Evolutionary conservation across 2,888 invertebrate species (phyloP), one percentile per base, ranked within the genome.

Genomic region (Rhagonycha lutea): DNA sequence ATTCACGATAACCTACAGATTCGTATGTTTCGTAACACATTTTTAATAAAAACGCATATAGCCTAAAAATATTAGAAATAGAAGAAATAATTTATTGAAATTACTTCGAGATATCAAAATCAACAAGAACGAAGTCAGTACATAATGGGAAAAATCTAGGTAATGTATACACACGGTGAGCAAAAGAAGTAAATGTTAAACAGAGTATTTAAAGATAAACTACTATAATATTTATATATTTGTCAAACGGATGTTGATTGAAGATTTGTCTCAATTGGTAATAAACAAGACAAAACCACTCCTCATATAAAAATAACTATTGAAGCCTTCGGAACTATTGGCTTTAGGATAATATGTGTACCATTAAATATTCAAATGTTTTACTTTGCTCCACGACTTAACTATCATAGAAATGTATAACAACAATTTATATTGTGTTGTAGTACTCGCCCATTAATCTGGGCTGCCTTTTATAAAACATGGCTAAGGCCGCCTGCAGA

Each of bases 391-490:
- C 23, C 23, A 65, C n/a, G 26, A n/a, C 63, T 14, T 65, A 72
- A 69, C 69, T 75, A 75, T 75, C 71, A 71, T 75, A 75, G 72
- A 72, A 75, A 75, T 75, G 75, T 72, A 76, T 69, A 76, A 70
- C 68, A 76, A 76, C 76, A 61, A 76, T 76, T 76, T 76, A 76
- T 76, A 73, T 76, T 73, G 70, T 63, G 76, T 73, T 76, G 76
- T 76, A 76, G 68, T 76, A 70, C 73, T 62, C 72, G 70, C 70
- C 76, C 76, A 76, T 76, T 76, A 76, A 76, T 76, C 76, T 76
- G 69, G 63, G 69, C 76, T 76, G 76, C 73, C 76, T 70, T 75
- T 76, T 76, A 76, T 76, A 76, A 76, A 73, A 73, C 76, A 76
- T 76, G 65, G 76, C 76, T 73, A 76, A 68, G 63, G 76, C 68